A percentile compares a stretch with the other conserved stretches of the same genome.
These are phyloP conservation scores for Echinometra lucunter DNA, from an alignment of 53 echinoderm and acorn worm species.

Conservation along the genomic window DNA sequence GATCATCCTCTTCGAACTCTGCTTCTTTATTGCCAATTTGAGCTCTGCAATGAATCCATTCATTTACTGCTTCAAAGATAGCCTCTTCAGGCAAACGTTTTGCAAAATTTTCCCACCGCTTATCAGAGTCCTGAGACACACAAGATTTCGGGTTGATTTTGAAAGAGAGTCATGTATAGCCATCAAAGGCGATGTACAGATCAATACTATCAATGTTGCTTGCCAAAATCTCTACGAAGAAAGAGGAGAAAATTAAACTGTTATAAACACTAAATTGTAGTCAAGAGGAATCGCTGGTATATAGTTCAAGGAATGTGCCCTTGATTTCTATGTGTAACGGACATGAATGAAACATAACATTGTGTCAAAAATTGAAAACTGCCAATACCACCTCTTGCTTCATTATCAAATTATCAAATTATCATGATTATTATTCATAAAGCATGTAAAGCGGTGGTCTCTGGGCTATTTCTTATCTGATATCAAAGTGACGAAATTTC, in stretches of 20 bases:
- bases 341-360: too few species aligned
- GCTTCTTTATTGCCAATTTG: slow-evolving; percentile 36
- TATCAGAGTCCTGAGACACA: neutral
- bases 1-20: slow-evolving; percentile 30
- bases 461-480: too few species aligned
- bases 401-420: too few species aligned
- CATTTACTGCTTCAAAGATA: slow-evolving; percentile 59
- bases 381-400: too few species aligned
- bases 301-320: too few species aligned
- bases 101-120: slow-evolving; percentile 53
- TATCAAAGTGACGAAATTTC: too few species aligned
- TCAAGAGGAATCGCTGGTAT: too few species aligned
- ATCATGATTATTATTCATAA: too few species aligned
- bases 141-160: neutral
- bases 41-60: slow-evolving; percentile 60
- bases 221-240: neutral
- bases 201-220: neutral
- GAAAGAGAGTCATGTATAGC: neutral
- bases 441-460: too few species aligned
- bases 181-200: neutral
- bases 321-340: too few species aligned
- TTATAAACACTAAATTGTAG: too few species aligned
- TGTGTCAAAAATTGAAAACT: too few species aligned
- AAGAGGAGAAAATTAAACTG: neutral
- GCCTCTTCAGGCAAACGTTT: slow-evolving; percentile 31